Evolutionary conservation across 2,888 invertebrate genomes (phyloP), one percentile per base, ranked within the genome.

Genomic region (Temnothorax unifasciatus): DNA sequence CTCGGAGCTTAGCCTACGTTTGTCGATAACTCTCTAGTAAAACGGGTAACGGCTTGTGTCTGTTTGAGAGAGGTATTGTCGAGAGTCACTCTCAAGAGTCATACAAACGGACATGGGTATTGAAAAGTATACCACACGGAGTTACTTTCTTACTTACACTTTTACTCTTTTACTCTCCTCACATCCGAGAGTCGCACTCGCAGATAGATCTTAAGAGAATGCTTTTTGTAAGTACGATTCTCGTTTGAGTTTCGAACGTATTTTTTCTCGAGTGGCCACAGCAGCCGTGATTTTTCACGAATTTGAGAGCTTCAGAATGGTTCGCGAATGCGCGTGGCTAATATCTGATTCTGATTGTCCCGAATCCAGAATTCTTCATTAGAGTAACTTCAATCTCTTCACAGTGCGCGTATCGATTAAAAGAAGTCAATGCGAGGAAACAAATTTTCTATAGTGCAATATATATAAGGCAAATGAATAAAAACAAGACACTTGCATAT

Each of bases 41-140:
- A 50, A 6, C 25, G 21, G 25, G 13, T 76, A 75, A 73, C 44
- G 6, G 34, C 34, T 71, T 1, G 29, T 71, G 64, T 75, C 41
- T 52, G 54, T 69, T 76, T 76, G 69, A 69, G 50, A 73, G 21
- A 54, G n/a, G 11, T n/a, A 18, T 13, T 44, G 25, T 61, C 41
- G n/a, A 74, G 44, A 47, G n/a, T 47, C 63, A 75, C 63, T 47
- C 29, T 63, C 34, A 13, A 59, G 29, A 47, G 21, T 44, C n/a
- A 11, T 50, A 75, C 47, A 63, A 75, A 63, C 44, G 41, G 41
- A 59, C 25, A 21, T 34, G 4, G 4, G 54, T 25, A 59, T 25
- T 57, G 59, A 74, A 44, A 25, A 74, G 41, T 74, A 25, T 21
- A 73, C 21, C 25, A 47, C 25, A 47, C 13, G 15, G 29, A 69